Base-by-base conservation (phyloP, 2,113 vertebrate genomes). In the Tretioscincus oriximinensis region DNA sequence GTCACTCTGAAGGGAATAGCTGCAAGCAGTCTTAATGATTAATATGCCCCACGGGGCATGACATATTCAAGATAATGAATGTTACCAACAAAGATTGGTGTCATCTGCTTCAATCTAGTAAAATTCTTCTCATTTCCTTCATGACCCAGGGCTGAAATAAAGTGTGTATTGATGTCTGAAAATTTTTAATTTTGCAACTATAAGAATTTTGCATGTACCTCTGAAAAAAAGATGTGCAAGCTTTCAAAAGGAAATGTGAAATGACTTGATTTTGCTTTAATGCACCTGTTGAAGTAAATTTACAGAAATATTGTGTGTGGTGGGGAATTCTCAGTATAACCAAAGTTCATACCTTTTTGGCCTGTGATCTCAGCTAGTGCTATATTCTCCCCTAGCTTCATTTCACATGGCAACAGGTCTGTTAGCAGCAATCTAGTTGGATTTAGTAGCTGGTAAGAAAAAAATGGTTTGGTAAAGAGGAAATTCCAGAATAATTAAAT, bases 101-200 rank as follows among this genome's bases (percentile, higher is more conserved):
- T 0, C 12, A 64, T 80, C 0, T 61, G 5, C 61, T 80, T 80
- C 8, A 9, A 58, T 71, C 81, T 74, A 82, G 64, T 21, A 81
- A 70, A 4, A 1, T 24, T 77, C 64, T 5, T 74, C 10, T 28
- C 8, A 65, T 1, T 5, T 9, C 1, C 24, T 75, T 84, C 9
- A 45, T 35, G 18, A 22, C 7, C 20, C 72, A 18, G 9, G 24
- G 51, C 24, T 77, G 77, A 5, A 79, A 49, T 72, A 67, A 54
- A 87, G 80, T 8, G 77, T 21, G 72, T 76, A 3, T 41, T 76
- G 31, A 77, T 26, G 22, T 78, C 83, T 82, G 58, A 66, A 88
- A 85, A 84, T 74, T 2, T 45, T 18, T 28, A 10, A 29, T 24
- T 73, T 41, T 78, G 72, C 66, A 78, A 60, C 54, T 9, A 2